These are phyloP conservation scores for Campylorhamphus procurvoides DNA, from an alignment of 2,113 vertebrate species.

Conservation along the genomic window DNA sequence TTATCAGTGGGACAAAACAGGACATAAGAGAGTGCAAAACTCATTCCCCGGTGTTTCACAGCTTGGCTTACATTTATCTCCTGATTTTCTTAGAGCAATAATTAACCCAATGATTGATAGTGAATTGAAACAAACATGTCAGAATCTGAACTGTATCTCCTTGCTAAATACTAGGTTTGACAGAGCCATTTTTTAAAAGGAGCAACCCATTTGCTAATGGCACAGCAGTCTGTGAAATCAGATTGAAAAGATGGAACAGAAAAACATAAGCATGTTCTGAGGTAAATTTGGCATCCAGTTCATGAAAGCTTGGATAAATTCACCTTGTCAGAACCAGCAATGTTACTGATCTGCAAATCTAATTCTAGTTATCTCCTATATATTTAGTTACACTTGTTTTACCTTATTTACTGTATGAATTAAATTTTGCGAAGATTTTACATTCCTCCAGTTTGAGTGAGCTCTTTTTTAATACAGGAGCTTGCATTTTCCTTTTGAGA, in stretches of 20 bases:
- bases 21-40: background rate
- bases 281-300: background rate
- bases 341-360: background rate
- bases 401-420: background rate
- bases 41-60: background rate
- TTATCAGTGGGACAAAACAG: background rate
- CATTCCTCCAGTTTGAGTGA: background rate
- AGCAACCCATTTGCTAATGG: background rate
- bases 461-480: background rate
- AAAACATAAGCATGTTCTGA: background rate
- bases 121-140: background rate
- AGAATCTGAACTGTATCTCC: background rate
- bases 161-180: background rate
- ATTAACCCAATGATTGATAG: background rate
- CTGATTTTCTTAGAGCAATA: background rate
- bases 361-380: background rate
- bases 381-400: background rate
- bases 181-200: background rate
- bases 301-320: conserved; percentile 17
- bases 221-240: background rate
- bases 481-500: background rate
- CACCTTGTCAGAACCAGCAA: background rate
- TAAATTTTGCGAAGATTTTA: background rate
- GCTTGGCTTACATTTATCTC: background rate
- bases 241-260: background rate